A percentile compares a stretch with the other conserved stretches of the same genome.
Evolutionary conservation across 2,113 vertebrate genomes (phyloP).

Genomic region (Archocentrus centrarchus): DNA sequence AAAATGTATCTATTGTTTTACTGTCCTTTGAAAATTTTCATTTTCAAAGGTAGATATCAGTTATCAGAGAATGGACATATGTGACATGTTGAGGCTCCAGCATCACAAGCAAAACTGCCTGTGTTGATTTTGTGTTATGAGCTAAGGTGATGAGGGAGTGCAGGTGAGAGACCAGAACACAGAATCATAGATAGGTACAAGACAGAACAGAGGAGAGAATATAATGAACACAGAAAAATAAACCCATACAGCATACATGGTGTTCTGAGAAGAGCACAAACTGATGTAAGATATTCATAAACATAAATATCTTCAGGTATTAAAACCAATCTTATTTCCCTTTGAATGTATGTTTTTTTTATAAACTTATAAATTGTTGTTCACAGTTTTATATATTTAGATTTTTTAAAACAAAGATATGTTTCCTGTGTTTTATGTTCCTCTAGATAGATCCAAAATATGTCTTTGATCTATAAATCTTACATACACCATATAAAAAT

Average conservation of each 20-base stretch:
- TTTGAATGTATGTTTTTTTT: too few species aligned
- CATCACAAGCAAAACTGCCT: not conserved
- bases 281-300: not conserved
- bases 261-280: conserved; percentile 4
- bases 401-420: too few species aligned
- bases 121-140: conserved; percentile 71
- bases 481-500: too few species aligned
- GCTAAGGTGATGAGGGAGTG: conserved; percentile 65
- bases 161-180: conserved; percentile 25
- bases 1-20: too few species aligned
- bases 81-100: conserved; percentile 10
- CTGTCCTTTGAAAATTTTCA: too few species aligned
- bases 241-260: not conserved
- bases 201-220: conserved; percentile 39
- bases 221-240: conserved; percentile 42
- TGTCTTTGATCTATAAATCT: too few species aligned
- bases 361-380: not conserved
- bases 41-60: not conserved
- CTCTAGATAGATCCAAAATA: too few species aligned
- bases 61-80: not conserved
- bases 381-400: too few species aligned
- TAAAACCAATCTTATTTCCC: too few species aligned
- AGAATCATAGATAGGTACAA: conserved; percentile 30
- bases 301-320: not conserved
- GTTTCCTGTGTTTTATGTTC: too few species aligned